Base-by-base conservation (phyloP, 2,113 vertebrate genomes). In the Poecile atricapillus region DNA sequence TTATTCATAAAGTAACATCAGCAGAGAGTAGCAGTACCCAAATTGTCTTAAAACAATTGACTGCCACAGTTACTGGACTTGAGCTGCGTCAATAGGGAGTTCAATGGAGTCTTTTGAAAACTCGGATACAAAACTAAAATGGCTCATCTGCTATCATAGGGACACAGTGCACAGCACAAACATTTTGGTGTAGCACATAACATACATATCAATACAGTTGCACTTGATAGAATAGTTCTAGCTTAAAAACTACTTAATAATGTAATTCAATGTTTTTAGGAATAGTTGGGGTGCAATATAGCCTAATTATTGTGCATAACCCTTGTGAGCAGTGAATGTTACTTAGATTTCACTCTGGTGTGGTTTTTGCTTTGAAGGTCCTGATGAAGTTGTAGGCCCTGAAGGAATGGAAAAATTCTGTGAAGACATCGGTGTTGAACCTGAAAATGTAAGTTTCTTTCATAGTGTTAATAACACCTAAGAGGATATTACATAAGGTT, bases 321-420 rank as follows among this genome's bases (percentile, higher is more conserved):
- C 13, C 30, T n/a, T 87, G 24, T 14, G 18, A 67, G 35, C 33
- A 60, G 6, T 20, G 27, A 60, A 35, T 31, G 13, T 76, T 77
- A 15, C 23, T 28, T 77, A 33, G 15, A 33, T 60, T 82, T 90
- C 31, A 17, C 0, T 81, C 37, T 80, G 11, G 3, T 71, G 94
- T 97, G 67, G 71, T 95, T 97, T 97, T 97, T 75, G 62, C 80
- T 95, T 97, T 96, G 63, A 97, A 99, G 99, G 98, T 95, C 97
- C 98, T 4, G 99, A 99, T 98, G 99, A 99, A 96, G 97, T 99
- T 96, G 98, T 99, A 56, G 99, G 99, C 49, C 99, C 99, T 5
- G 99, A 99, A 97, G 99, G 99, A 97, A 99, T 99, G 99, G 99
- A 99, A 97, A 99, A 99, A 94, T 99, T 99, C 98, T 99, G 99